Base-by-base conservation (phyloP, 2,113 vertebrate species). In the Lycocorax pyrrhopterus region DNA sequence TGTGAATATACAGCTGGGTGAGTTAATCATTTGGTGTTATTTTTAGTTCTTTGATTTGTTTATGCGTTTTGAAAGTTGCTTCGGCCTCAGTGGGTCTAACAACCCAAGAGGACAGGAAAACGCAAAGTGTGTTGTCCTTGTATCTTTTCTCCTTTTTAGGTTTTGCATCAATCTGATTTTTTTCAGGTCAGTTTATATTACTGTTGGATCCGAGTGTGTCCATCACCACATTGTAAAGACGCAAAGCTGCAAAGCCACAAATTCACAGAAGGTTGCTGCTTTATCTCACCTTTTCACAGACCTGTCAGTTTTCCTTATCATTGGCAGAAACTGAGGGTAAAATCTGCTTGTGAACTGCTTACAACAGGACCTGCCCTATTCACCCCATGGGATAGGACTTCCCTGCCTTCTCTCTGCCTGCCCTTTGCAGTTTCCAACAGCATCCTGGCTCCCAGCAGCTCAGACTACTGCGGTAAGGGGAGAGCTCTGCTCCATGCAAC, bases 41-140 rank as follows among this genome's bases (percentile, higher is more conserved):
- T 73, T 68, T 89, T 83, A 83, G 32, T 44, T 83, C 46, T 73
- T 87, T 89, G 51, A 60, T 63, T 84, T 84, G 33, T 47, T 75
- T 37, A 49, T 52, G 41, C 15, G 19, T 75, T 87, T 78, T 55
- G 39, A 80, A 86, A 74, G 52, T 16, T 62, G 16, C 19, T 93
- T 77, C 47, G 77, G 35, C 72, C 35, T 86, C 75, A 69, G 35
- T 41, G 59, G 37, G 15, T 68, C 32, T 85, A 75, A 60, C 35
- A 79, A 35, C 44, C 30, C 44, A 64, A 62, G 47, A 83, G 16
- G 33, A 62, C 18, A 62, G 58, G 56, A 39, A 68, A 79, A 96
- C 2, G 16, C 0, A 0, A 87, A 87, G 21, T 46, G 25, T 0
- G 0, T 59, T 49, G 22, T 62, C 72, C 15, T 68, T 63, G 3